Conservation (phyloP, 1,140 invertebrate genomes). For the Ptiloglossa arizonensis region DNA sequence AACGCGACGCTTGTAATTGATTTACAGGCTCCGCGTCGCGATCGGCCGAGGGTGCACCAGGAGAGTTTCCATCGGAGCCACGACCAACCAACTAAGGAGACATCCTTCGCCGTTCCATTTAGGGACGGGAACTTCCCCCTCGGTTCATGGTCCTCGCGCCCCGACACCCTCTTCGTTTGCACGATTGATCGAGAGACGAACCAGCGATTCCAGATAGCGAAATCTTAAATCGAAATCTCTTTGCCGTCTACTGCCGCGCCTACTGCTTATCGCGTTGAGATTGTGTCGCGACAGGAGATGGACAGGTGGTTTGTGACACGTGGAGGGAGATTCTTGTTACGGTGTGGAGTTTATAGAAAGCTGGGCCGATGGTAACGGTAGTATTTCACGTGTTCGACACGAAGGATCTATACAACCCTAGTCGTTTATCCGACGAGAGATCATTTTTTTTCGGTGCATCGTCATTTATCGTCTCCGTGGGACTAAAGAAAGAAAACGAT, state of each 20-base stretch:
- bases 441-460: too few species aligned
- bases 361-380: too few species aligned
- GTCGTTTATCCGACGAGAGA: too few species aligned
- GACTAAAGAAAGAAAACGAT: too few species aligned
- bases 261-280: background rate
- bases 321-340: too few species aligned
- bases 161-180: constrained; percentile 20
- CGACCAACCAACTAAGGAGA: constrained; percentile 30
- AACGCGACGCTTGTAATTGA: constrained; percentile 77
- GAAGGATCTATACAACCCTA: too few species aligned
- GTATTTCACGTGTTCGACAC: too few species aligned
- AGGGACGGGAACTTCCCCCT: constrained; percentile 24
- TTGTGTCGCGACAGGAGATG: background rate
- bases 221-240: background rate
- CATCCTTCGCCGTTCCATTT: constrained; percentile 55
- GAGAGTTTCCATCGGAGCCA: constrained; percentile 32
- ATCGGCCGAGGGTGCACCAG: constrained; percentile 41
- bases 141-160: constrained; percentile 17
- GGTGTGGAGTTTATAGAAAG: too few species aligned
- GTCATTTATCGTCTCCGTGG: too few species aligned
- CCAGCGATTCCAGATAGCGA: constrained; percentile 17
- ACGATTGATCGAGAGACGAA: constrained; percentile 40
- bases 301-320: background rate
- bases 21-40: constrained; percentile 75
- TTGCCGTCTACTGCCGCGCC: background rate